Evolutionary conservation across 2,888 invertebrate genomes (phyloP), one percentile per base, ranked within the genome.

Genomic region (Melanostoma scalare): DNA sequence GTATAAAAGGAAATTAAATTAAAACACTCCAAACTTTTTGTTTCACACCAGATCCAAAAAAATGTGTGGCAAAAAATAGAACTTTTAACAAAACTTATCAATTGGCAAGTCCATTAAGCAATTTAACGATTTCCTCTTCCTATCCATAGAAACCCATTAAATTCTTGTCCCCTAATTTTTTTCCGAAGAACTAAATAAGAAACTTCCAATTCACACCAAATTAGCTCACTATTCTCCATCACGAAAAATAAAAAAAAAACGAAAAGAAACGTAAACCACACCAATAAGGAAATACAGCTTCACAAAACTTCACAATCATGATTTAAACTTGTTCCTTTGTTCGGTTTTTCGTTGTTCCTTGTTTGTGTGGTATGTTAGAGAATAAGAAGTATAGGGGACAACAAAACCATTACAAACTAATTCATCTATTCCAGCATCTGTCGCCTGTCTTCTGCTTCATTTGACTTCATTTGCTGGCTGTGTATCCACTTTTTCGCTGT

Each of bases 131-230:
- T 75, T 75, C 67, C 67, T 44, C 60, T 65, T 40, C n/a, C 35
- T 58, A 20, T 20, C 20, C 20, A 20, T 20, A 20, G 20, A 20
- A 20, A 20, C 75, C 67, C 73, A 55, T 52, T 52, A 52, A 65
- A 53, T 10, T 20, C 0, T 50, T 50, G n/a, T 52, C 42, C 42
- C 36, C 60, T 36, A 31, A 48, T 20, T 20, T 20, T 20, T 20
- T 20, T 20, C 20, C 20, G 20, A 20, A 20, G 20, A 76, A 76
- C 71, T 69, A 76, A 81, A 76, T 77, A 77, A 68, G 77, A 77
- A 81, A 82, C 72, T 73, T 67, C 48, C 72, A 81, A 72, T 76
- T 77, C 77, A 69, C 81, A 77, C 77, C 67, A 77, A 77, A 82
- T 82, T 77, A 81, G 76, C 72, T 20, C 55, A n/a, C 20, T 20